These are phyloP conservation scores for Luperina nickerlii DNA, from an alignment of 2,888 invertebrate species.

Conservation along the genomic window DNA sequence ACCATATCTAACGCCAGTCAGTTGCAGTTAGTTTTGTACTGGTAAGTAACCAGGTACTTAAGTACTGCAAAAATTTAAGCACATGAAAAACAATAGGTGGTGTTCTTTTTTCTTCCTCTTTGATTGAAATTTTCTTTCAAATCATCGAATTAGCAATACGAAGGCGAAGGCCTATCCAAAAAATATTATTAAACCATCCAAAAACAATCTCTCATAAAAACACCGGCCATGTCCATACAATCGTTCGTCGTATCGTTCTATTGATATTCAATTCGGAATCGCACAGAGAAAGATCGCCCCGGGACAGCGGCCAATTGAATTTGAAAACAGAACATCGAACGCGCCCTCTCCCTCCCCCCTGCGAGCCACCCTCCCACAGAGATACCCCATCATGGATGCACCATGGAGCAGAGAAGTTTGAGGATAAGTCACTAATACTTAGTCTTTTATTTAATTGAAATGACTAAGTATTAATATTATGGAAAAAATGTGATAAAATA, in stretches of 20 bases:
- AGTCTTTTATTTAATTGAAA: too few relatives aligned
- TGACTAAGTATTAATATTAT: not conserved
- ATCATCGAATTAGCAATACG: not conserved
- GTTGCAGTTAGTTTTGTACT: not conserved
- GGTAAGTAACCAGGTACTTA: too few relatives aligned
- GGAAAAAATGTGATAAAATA: not conserved
- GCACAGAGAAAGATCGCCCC: constrained; percentile 88
- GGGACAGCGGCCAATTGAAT: constrained; percentile 89
- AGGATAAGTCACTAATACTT: constrained; percentile 16
- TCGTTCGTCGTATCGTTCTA: constrained; percentile 78
- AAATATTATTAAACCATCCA: not conserved
- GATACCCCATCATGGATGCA: constrained; percentile 62
- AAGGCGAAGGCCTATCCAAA: not conserved
- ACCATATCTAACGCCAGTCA: not conserved
- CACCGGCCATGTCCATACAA: constrained; percentile 77
- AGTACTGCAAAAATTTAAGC: not conserved
- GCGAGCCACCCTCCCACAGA: constrained; percentile 53
- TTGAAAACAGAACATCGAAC: constrained; percentile 87
- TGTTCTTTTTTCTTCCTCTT: not conserved
- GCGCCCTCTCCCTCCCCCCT: constrained; percentile 64
- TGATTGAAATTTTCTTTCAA: not conserved
- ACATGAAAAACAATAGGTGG: too few relatives aligned
- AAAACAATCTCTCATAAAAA: constrained; percentile 27
- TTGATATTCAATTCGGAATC: constrained; percentile 89
- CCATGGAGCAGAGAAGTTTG: constrained; percentile 56